Base-by-base conservation (phyloP, 2,888 invertebrate genomes). In the Acanthococcus lagerstroemiae region DNA sequence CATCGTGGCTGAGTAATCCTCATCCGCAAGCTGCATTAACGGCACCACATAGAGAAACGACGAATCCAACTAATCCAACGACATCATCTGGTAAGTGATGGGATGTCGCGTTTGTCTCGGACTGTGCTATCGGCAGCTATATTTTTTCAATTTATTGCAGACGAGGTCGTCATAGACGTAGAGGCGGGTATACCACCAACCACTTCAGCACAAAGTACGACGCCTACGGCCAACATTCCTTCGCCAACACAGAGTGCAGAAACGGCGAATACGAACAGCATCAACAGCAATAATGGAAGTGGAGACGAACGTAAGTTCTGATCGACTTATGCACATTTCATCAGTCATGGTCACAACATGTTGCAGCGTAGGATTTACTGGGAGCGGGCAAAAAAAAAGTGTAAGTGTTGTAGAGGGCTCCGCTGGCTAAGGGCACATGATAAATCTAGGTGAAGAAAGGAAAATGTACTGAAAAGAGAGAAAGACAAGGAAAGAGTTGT, bases 301-400 rank as follows among this genome's bases (percentile, higher is more conserved):
- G 65, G 55, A 65, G 65, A 65, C 45, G 65, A 65, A 65, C 55
- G 65, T 65, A 65, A 46, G 60, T 17, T 12, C 12, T 26, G 24
- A 9, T 19, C 17, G 9, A 9, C 21, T 50, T 2, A 57, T 21
- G n/a, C n/a, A n/a, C n/a, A n/a, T n/a, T n/a, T n/a, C n/a, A n/a
- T n/a, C n/a, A n/a, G n/a, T n/a, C n/a, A n/a, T n/a, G n/a, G n/a
- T n/a, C n/a, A n/a, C n/a, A n/a, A n/a, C n/a, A n/a, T n/a, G n/a
- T n/a, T n/a, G n/a, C n/a, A n/a, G n/a, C n/a, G n/a, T n/a, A n/a
- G n/a, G n/a, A n/a, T n/a, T n/a, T n/a, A n/a, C n/a, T n/a, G n/a
- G n/a, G n/a, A n/a, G n/a, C n/a, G n/a, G n/a, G n/a, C n/a, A n/a
- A n/a, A n/a, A n/a, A n/a, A n/a, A n/a, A n/a, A n/a, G n/a, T n/a